phyloP scores from a whole-genome alignment of 1,140 invertebrate genomes.

The Diorhabda elongata region DNA sequence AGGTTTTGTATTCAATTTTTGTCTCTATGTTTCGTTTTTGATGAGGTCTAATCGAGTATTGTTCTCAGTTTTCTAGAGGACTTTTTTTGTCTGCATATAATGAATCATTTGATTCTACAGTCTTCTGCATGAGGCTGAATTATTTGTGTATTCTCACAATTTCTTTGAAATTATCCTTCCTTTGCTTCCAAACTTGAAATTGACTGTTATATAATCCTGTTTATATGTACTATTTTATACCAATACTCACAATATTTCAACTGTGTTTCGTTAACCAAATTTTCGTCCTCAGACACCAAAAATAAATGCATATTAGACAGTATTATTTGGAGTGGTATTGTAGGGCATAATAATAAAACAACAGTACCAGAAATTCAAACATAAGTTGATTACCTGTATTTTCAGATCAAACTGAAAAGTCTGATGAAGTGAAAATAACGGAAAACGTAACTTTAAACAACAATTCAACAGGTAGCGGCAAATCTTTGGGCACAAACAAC shows the following conservation, averaged over 20 bases:
- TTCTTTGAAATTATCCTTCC: too few species aligned
- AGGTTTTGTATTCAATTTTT: too few species aligned
- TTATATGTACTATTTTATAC: too few species aligned
- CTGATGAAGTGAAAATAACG: constrained; percentile 37
- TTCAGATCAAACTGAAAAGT: constrained; percentile 39
- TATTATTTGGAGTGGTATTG: constrained; percentile 5
- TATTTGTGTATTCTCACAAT: too few species aligned
- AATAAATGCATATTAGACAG: constrained; percentile 4
- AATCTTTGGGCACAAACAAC: constrained; percentile 16
- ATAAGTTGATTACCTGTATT: constrained; percentile 25
- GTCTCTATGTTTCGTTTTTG: too few species aligned
- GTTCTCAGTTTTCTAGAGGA: too few species aligned
- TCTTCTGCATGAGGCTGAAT: too few species aligned
- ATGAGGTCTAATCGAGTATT: too few species aligned
- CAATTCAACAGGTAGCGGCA: constrained; percentile 23
- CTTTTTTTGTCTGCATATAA: too few species aligned
- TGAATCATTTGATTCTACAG: too few species aligned
- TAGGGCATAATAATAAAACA: not conserved
- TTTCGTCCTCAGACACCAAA: not conserved
- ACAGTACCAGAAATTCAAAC: constrained; percentile 9
- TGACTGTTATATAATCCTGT: too few species aligned
- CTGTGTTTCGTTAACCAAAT: not conserved
- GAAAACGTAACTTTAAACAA: constrained; percentile 26
- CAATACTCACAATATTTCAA: not conserved
- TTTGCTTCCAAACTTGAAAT: too few species aligned